These are phyloP conservation scores for Cantharis rufa DNA, from an alignment of 2,888 invertebrate species.

Conservation along the genomic window DNA sequence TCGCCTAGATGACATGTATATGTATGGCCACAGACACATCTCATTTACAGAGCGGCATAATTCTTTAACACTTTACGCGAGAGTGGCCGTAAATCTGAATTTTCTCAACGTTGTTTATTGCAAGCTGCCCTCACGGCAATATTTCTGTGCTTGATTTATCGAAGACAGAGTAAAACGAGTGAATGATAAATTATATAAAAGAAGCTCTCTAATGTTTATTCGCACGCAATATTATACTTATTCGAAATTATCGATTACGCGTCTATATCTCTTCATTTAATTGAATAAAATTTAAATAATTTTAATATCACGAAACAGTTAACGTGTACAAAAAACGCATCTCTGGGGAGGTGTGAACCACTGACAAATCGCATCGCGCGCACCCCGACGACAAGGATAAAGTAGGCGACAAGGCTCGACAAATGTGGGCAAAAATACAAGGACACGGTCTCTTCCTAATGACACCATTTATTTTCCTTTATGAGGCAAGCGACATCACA, in stretches of 20 bases:
- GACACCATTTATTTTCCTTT: conserved; percentile 57
- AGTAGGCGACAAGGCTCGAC: conserved; percentile 54
- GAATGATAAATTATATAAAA: conserved; percentile 50
- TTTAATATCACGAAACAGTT: not conserved
- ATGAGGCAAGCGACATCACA: conserved; percentile 54
- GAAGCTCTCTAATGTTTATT: conserved; percentile 49
- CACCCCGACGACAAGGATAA: conserved; percentile 54
- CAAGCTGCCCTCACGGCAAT: conserved; percentile 42
- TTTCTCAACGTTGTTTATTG: conserved; percentile 50
- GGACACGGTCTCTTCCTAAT: conserved; percentile 55
- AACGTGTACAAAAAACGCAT: not conserved
- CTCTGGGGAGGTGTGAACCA: conserved; percentile 31
- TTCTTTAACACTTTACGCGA: conserved; percentile 59
- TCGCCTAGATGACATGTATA: conserved; percentile 53
- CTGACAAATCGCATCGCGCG: conserved; percentile 49
- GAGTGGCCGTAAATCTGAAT: conserved; percentile 55
- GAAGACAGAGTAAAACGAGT: conserved; percentile 47
- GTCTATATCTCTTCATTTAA: not conserved
- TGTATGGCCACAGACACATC: conserved; percentile 58
- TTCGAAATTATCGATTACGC: not conserved
- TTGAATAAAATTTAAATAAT: not conserved
- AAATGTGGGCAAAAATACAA: conserved; percentile 56
- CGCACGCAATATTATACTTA: conserved; percentile 5
- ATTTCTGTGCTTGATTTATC: conserved; percentile 47
- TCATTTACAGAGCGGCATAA: conserved; percentile 61